A percentile compares a stretch with the other conserved stretches of the same genome.
Conservation (phyloP, 2,888 invertebrate species). For the Sycophila texana region DNA sequence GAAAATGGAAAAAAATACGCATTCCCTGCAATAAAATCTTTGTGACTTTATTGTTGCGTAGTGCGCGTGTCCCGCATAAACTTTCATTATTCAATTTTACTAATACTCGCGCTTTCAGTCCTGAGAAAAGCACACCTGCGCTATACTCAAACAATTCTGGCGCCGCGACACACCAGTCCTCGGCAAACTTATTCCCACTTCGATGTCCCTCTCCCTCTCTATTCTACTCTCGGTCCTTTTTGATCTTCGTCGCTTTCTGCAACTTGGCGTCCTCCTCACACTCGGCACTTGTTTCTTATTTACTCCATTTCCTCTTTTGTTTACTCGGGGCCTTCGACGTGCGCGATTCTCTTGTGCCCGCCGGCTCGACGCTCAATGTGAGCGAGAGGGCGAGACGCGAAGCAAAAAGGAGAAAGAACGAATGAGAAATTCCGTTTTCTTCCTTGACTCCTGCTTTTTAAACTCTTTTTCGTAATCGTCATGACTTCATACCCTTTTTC, state of each 20-base stretch:
- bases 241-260: slow-evolving; percentile 45
- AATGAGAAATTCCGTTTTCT: slow-evolving; percentile 46
- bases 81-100: background rate
- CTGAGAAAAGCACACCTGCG: slow-evolving; percentile 10
- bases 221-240: slow-evolving; percentile 2
- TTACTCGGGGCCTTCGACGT: slow-evolving; percentile 65
- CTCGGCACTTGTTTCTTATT: slow-evolving; percentile 70
- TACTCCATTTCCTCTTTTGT: slow-evolving; percentile 72
- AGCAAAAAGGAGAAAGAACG: background rate
- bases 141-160: background rate
- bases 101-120: slow-evolving; percentile 14
- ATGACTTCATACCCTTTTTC: background rate
- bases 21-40: too few relatives aligned
- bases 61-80: too few relatives aligned
- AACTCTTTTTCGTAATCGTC: slow-evolving; percentile 17
- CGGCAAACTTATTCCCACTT: slow-evolving; percentile 51
- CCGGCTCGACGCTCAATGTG: slow-evolving; percentile 31
- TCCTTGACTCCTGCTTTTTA: slow-evolving; percentile 17
- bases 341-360: slow-evolving; percentile 28
- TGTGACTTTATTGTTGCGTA: too few relatives aligned
- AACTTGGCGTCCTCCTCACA: slow-evolving; percentile 55
- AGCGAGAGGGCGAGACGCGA: background rate
- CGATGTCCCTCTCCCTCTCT: slow-evolving; percentile 7
- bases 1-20: too few relatives aligned
- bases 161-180: background rate